These are phyloP conservation scores for Carettochelys insculpta DNA, from an alignment of 2,113 vertebrate genomes.

Conservation along the genomic window DNA sequence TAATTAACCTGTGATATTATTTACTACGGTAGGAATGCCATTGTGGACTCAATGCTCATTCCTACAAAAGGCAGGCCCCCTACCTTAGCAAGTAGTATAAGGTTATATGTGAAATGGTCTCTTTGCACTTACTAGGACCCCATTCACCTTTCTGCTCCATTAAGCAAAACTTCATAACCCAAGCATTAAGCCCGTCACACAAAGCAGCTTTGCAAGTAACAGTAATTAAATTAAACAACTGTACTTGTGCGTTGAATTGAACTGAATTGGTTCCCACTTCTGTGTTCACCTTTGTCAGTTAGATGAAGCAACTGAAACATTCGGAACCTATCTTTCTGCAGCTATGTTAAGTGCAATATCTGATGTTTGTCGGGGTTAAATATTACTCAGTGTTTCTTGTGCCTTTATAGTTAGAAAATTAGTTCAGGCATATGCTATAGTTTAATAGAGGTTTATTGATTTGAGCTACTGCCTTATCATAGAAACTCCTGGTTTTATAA, in stretches of 20 bases:
- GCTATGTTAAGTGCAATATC: accelerated
- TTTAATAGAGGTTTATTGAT: background rate
- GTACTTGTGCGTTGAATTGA: conserved; percentile 12
- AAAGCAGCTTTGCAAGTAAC: conserved; percentile 50
- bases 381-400: background rate
- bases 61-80: conserved; percentile 6
- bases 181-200: conserved; percentile 53
- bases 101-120: conserved; percentile 25
- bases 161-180: conserved; percentile 54
- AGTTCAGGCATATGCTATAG: accelerated
- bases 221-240: conserved; percentile 54
- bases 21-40: conserved; percentile 35
- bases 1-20: conserved; percentile 27
- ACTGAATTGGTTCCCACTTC: background rate
- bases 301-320: background rate
- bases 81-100: conserved; percentile 30
- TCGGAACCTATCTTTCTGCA: background rate
- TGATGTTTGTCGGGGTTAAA: conserved; percentile 3
- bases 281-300: background rate
- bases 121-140: conserved; percentile 35
- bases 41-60: conserved; percentile 52
- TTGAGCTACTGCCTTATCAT: background rate
- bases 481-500: background rate
- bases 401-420: background rate
- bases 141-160: conserved; percentile 71